Percentiles rank a stretch among this genome's conserved stretches.
Conservation (phyloP, 2,888 invertebrate species). For the Drosophila dives region DNA sequence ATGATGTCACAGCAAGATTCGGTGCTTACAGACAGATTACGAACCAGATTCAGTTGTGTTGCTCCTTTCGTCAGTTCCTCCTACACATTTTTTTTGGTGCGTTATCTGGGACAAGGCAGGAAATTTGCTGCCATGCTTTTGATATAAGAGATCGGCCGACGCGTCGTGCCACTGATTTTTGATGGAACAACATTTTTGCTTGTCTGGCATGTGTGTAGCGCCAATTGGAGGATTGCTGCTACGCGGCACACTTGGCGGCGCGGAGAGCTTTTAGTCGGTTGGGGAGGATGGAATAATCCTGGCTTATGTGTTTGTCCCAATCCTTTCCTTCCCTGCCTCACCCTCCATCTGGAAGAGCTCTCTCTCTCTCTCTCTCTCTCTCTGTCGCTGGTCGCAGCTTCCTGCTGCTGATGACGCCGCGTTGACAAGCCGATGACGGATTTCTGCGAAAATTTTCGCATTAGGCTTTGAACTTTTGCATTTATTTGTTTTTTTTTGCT, state of each 20-base stretch:
- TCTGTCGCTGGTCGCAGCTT: constrained; percentile 50
- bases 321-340: not conserved
- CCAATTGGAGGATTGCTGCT: constrained; percentile 63
- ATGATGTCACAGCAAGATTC: constrained; percentile 48
- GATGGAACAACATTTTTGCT: constrained; percentile 73
- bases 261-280: constrained; percentile 11
- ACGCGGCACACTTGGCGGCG: constrained; percentile 59
- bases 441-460: constrained; percentile 83
- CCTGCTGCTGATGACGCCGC: constrained; percentile 73
- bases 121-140: constrained; percentile 73
- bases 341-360: not conserved
- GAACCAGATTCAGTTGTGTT: constrained; percentile 14
- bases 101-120: constrained; percentile 71
- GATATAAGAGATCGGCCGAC: constrained; percentile 72
- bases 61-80: constrained; percentile 48
- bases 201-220: constrained; percentile 59
- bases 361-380: not conserved
- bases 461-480: constrained; percentile 79
- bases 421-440: constrained; percentile 83
- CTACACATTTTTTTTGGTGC: constrained; percentile 45
- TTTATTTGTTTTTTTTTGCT: constrained; percentile 54
- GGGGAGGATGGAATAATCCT: not conserved
- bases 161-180: constrained; percentile 69
- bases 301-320: constrained; percentile 8
- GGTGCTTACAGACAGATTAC: constrained; percentile 14